Conservation (phyloP, 2,888 invertebrate genomes). For the Clunio marinus region DNA sequence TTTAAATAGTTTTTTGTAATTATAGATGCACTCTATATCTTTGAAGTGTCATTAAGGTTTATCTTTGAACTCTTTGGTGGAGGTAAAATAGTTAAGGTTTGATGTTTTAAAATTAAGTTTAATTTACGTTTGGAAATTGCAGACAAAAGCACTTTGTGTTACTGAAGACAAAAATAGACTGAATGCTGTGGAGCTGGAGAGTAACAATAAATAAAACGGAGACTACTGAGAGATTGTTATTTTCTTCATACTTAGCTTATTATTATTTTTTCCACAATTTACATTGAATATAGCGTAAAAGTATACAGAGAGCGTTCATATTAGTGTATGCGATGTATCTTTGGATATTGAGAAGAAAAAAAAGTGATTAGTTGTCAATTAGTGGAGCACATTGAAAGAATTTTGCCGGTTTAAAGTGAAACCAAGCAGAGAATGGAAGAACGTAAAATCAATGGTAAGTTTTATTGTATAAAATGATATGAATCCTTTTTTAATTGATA, state of each 20-base stretch:
- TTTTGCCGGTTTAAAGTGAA: background rate
- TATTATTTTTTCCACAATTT: background rate
- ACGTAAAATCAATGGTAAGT: too few species aligned
- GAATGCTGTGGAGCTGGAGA: slow-evolving; percentile 7
- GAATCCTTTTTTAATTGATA: too few species aligned
- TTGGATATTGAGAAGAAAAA: background rate
- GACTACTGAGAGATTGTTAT: slow-evolving; percentile 10
- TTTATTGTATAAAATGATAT: too few species aligned
- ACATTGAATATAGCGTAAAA: background rate
- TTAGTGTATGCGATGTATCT: too few species aligned
- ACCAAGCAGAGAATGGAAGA: too few species aligned
- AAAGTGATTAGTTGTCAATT: background rate
- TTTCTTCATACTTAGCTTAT: background rate
- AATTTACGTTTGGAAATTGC: background rate
- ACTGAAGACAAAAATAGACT: slow-evolving; percentile 18
- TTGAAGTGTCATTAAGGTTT: too few species aligned
- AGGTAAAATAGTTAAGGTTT: background rate
- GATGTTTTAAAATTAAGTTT: background rate
- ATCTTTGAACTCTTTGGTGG: too few species aligned
- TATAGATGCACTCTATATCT: background rate
- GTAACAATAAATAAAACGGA: background rate
- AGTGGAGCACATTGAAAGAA: background rate
- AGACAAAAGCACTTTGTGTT: background rate
- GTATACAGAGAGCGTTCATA: too few species aligned
- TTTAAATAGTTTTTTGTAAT: background rate